Conservation (phyloP, 2,888 invertebrate species). For the Acanthoscelides obtectus region DNA sequence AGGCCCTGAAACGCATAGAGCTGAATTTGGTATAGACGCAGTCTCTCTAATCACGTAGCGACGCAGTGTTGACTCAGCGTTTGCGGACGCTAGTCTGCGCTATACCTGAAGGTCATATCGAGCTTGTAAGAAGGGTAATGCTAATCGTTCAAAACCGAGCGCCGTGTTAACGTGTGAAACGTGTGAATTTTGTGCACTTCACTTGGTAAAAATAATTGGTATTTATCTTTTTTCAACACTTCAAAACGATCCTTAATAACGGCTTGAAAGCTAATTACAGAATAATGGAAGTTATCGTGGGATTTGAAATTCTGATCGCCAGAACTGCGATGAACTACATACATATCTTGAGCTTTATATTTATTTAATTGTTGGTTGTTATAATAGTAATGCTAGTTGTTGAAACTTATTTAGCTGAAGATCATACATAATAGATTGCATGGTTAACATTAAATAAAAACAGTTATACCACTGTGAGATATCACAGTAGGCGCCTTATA, state of each 20-base stretch:
- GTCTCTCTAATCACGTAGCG: too few relatives aligned
- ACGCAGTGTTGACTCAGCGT: too few relatives aligned
- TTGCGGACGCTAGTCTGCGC: too few relatives aligned
- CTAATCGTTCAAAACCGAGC: not conserved
- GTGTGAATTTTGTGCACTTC: not conserved
- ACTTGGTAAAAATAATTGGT: not conserved
- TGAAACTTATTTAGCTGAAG: too few relatives aligned
- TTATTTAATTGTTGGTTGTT: not conserved
- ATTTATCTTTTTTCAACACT: not conserved
- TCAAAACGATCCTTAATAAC: not conserved
- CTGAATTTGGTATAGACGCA: too few relatives aligned
- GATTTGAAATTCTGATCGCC: not conserved
- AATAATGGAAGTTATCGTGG: not conserved
- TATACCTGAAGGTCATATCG: too few relatives aligned
- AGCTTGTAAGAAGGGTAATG: not conserved
- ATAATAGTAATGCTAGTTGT: too few relatives aligned
- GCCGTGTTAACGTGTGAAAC: not conserved
- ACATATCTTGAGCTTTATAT: not conserved
- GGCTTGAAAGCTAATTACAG: not conserved
- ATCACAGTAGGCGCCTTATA: too few relatives aligned
- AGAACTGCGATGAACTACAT: not conserved
- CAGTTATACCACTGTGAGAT: too few relatives aligned
- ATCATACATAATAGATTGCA: too few relatives aligned
- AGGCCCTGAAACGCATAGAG: too few relatives aligned
- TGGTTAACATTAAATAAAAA: too few relatives aligned